A percentile compares a stretch with the other conserved stretches of the same genome.
These are phyloP conservation scores for Magallana ariakensis DNA, from an alignment of 1,140 invertebrate species.

Conservation along the genomic window DNA sequence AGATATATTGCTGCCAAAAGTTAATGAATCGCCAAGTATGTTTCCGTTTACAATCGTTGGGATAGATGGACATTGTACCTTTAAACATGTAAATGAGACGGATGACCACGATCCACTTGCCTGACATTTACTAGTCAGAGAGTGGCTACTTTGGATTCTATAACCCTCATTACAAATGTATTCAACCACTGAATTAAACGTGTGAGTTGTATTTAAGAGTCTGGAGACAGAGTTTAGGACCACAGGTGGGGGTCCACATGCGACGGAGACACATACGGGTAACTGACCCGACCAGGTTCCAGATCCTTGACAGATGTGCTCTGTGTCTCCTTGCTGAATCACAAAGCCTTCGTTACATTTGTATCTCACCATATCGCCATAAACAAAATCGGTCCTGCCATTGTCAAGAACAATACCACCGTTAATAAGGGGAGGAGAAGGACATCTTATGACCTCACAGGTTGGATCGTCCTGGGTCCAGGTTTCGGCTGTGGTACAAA, in stretches of 20 bases:
- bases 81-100: constrained; percentile 61
- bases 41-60: constrained; percentile 58
- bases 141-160: constrained; percentile 66
- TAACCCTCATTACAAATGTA: constrained; percentile 73
- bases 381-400: constrained; percentile 45
- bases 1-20: constrained; percentile 58
- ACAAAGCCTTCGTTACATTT: constrained; percentile 83
- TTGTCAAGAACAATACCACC: constrained; percentile 51
- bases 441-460: constrained; percentile 67
- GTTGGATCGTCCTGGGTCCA: constrained; percentile 67
- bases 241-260: constrained; percentile 61
- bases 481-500: constrained; percentile 63
- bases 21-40: constrained; percentile 33
- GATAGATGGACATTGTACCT: constrained; percentile 63
- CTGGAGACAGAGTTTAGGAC: constrained; percentile 42
- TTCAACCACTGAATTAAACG: constrained; percentile 62
- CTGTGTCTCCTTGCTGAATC: constrained; percentile 77
- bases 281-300: constrained; percentile 64
- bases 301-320: constrained; percentile 55
- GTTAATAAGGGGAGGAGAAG: constrained; percentile 51
- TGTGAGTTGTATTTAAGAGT: constrained; percentile 72
- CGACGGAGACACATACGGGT: constrained; percentile 61
- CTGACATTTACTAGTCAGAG: constrained; percentile 65
- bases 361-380: constrained; percentile 70
- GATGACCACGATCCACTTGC: constrained; percentile 67